These are phyloP conservation scores for Pseudoatta argentina DNA, from an alignment of 1,140 invertebrate species.

Conservation along the genomic window DNA sequence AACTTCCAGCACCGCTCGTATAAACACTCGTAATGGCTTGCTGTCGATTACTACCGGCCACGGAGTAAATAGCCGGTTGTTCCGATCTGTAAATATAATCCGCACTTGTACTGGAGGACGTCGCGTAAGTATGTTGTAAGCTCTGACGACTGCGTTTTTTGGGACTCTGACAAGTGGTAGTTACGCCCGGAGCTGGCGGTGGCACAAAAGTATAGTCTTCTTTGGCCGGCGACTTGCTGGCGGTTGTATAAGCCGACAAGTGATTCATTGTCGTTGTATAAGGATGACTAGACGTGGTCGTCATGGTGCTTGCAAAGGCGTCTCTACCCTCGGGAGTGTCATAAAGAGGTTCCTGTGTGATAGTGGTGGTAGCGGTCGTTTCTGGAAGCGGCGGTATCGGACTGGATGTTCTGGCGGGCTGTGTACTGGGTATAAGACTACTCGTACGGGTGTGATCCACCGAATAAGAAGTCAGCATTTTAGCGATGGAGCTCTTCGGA, in stretches of 20 bases:
- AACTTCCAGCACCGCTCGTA: conserved; percentile 88
- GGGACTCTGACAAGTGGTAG: conserved; percentile 78
- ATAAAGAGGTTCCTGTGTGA: conserved; percentile 83
- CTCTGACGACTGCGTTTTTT: conserved; percentile 81
- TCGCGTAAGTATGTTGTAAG: conserved; percentile 76
- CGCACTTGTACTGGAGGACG: conserved; percentile 73
- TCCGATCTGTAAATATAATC: conserved; percentile 89
- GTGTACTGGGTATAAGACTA: conserved; percentile 74
- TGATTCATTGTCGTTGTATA: conserved; percentile 79
- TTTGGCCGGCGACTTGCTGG: conserved; percentile 79
- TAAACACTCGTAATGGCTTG: conserved; percentile 91
- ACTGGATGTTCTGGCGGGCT: conserved; percentile 76
- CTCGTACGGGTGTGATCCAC: conserved; percentile 79
- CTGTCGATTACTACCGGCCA: conserved; percentile 90
- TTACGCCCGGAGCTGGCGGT: conserved; percentile 75
- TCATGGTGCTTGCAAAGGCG: conserved; percentile 73
- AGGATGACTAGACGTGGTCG: conserved; percentile 65
- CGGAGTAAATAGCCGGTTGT: conserved; percentile 91
- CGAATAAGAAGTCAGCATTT: conserved; percentile 82
- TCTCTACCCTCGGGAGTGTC: conserved; percentile 84
- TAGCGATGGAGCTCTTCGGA: conserved; percentile 86
- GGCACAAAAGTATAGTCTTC: conserved; percentile 82
- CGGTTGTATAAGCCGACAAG: conserved; percentile 75
- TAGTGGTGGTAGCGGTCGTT: conserved; percentile 64
- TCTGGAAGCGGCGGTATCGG: conserved; percentile 81